Conservation (phyloP, 2,888 invertebrate genomes). For the Diogma glabrata region DNA sequence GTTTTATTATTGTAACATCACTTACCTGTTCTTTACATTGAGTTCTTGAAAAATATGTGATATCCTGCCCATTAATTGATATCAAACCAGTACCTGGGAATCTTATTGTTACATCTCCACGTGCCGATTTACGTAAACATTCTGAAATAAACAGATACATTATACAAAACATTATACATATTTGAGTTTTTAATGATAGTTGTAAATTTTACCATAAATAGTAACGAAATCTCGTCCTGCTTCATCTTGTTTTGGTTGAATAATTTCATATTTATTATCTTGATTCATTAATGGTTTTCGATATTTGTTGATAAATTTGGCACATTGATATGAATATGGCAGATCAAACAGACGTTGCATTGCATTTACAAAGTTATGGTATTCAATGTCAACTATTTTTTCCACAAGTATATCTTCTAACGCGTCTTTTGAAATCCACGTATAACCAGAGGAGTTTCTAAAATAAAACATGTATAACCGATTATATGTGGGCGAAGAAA, state of each 20-base stretch:
- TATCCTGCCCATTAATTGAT: constrained; percentile 65
- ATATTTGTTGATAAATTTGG: constrained; percentile 63
- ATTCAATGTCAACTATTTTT: constrained; percentile 52
- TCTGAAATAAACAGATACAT: constrained; percentile 34
- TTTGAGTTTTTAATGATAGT: constrained; percentile 12
- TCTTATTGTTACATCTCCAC: constrained; percentile 67
- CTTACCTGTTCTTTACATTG: constrained; percentile 67
- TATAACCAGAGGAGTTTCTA: constrained; percentile 37
- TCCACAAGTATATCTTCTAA: constrained; percentile 57
- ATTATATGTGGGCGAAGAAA: constrained; percentile 8
- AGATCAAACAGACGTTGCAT: constrained; percentile 59
- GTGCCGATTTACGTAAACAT: constrained; percentile 58
- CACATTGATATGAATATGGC: constrained; percentile 56
- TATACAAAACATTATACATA: background rate
- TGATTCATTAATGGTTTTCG: constrained; percentile 48
- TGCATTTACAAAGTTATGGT: constrained; percentile 56
- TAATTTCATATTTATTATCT: constrained; percentile 47
- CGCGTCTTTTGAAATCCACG: constrained; percentile 55
- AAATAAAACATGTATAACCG: constrained; percentile 3
- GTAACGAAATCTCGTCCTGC: constrained; percentile 61
- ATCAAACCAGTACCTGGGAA: constrained; percentile 76
- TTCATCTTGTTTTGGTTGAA: constrained; percentile 54
- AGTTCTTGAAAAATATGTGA: constrained; percentile 60
- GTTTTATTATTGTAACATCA: no score
- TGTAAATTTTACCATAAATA: constrained; percentile 48